These are phyloP conservation scores for Sebastes reedi DNA, from an alignment of 2,797 vertebrate species.

Conservation along the genomic window DNA sequence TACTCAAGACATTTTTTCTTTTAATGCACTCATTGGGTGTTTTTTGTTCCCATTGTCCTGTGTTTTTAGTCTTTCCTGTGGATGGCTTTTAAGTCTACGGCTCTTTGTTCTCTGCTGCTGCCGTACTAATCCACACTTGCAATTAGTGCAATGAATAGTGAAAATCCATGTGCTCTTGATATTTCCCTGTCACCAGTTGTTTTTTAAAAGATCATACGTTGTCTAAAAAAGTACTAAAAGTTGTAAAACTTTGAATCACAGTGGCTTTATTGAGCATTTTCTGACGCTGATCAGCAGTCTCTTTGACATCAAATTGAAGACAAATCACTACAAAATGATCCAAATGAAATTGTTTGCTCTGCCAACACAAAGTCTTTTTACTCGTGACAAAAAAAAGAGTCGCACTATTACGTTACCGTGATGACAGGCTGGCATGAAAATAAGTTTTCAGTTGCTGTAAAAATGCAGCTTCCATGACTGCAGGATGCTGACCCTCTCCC, in stretches of 20 bases:
- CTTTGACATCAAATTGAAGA: background rate
- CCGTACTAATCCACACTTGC: constrained; percentile 31
- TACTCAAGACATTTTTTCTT: background rate
- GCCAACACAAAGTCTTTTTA: background rate
- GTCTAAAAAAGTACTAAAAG: background rate
- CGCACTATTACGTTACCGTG: background rate
- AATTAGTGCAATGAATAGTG: constrained; percentile 43
- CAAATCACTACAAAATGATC: background rate
- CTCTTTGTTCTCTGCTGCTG: constrained; percentile 40
- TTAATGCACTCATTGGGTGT: background rate
- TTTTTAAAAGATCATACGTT: constrained; percentile 12
- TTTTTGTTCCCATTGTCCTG: constrained; percentile 2
- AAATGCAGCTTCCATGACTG: constrained; percentile 5
- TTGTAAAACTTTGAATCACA: constrained; percentile 6
- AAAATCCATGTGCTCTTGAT: constrained; percentile 24
- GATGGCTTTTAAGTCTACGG: constrained; percentile 37
- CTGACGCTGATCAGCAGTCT: background rate
- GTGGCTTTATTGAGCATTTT: background rate
- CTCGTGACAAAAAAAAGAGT: background rate
- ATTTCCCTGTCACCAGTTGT: constrained; percentile 13
- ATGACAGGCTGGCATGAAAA: constrained; percentile 1
- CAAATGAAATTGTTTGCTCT: background rate
- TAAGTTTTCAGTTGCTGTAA: constrained; percentile 24
- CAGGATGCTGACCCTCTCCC: constrained; percentile 41
- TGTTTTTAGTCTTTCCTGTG: constrained; percentile 13